phyloP scores from a whole-genome alignment of 2,113 vertebrate genomes.

The Dipodomys merriami region DNA sequence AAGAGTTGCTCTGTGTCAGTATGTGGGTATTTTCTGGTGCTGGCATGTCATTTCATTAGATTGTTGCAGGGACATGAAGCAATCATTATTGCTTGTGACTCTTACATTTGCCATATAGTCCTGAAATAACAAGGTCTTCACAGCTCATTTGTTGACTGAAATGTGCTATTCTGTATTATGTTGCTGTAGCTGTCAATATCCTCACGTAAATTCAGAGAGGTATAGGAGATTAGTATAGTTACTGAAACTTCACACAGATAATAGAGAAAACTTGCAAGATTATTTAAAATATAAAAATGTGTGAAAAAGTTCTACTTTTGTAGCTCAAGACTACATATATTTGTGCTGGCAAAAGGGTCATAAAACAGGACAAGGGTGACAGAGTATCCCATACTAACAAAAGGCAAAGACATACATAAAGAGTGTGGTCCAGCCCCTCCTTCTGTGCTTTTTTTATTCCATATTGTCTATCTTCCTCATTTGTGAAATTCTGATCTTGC shows the following conservation, averaged over 20 bases:
- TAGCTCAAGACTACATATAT: background rate
- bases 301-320: background rate
- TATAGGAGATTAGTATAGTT: background rate
- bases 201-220: background rate
- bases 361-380: background rate
- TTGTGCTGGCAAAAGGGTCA: background rate
- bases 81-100: slow-evolving; percentile 26
- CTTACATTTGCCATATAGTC: background rate
- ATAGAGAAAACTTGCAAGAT: slow-evolving; percentile 19
- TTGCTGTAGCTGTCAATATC: background rate
- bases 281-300: slow-evolving; percentile 7
- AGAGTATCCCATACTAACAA: background rate
- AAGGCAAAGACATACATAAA: background rate
- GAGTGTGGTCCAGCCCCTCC: background rate
- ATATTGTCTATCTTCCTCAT: background rate
- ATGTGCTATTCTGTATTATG: background rate
- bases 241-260: background rate
- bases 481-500: background rate
- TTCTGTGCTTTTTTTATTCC: background rate
- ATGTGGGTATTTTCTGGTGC: background rate
- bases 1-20: background rate
- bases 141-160: background rate
- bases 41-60: background rate
- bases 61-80: slow-evolving; percentile 1
- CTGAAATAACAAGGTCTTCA: background rate